These are phyloP conservation scores for Clarias batrachus DNA, from an alignment of 2,113 vertebrate species.

Conservation along the genomic window DNA sequence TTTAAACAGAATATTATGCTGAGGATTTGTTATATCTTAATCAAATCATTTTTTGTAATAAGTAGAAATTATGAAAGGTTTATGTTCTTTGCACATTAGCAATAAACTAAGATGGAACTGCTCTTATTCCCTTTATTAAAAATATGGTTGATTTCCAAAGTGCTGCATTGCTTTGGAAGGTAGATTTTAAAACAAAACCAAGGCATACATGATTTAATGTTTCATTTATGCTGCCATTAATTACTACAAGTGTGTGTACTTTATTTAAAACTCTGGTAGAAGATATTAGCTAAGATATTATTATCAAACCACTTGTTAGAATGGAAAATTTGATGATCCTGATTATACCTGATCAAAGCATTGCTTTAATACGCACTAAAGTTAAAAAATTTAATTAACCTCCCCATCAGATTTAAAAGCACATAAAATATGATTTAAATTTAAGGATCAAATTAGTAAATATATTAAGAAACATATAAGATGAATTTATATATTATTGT, in stretches of 20 bases:
- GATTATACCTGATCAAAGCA: not conserved
- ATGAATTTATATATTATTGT: not conserved
- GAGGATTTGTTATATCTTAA: slow-evolving; percentile 34
- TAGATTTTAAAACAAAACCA: not conserved
- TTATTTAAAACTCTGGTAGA: not conserved
- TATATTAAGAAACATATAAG: not conserved
- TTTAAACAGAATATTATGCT: not conserved
- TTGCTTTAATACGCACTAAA: not conserved
- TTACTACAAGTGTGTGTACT: not conserved
- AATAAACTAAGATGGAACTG: not conserved
- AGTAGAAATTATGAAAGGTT: not conserved
- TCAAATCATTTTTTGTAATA: not conserved
- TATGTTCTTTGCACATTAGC: not conserved
- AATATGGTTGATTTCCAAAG: not conserved
- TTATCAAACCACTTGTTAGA: not conserved
- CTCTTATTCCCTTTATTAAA: not conserved
- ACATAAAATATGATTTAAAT: not conserved
- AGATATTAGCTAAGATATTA: not conserved
- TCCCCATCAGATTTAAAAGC: not conserved
- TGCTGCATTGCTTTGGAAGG: not conserved
- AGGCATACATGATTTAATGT: not conserved
- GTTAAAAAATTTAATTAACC: not conserved
- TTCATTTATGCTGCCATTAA: not conserved
- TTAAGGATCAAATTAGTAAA: not conserved
- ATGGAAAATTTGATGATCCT: not conserved